Conservation (phyloP, 1,140 invertebrate genomes). For the Cecropterus lyciades region DNA sequence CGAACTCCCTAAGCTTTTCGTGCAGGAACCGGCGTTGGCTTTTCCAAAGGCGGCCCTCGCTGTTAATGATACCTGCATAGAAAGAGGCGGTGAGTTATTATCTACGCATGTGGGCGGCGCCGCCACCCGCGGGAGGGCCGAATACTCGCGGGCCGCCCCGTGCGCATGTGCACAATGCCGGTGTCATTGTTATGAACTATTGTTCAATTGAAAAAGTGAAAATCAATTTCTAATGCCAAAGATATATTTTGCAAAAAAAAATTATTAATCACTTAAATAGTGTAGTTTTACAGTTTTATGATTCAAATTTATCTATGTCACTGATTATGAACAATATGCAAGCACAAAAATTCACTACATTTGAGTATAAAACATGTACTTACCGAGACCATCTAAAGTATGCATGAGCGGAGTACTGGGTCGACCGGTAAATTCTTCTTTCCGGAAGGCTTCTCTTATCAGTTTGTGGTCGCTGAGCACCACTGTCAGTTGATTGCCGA, state of each 20-base stretch:
- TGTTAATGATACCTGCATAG: constrained; percentile 94
- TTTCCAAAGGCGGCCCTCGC: constrained; percentile 96
- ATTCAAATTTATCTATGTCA: too few relatives aligned
- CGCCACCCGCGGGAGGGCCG: constrained; percentile 48
- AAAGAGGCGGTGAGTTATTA: constrained; percentile 62
- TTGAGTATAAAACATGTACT: constrained; percentile 76
- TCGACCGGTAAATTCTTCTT: constrained; percentile 93
- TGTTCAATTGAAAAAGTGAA: constrained; percentile 33
- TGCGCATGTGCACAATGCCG: constrained; percentile 33
- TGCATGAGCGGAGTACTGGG: constrained; percentile 93
- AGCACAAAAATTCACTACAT: background rate
- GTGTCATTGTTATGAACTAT: constrained; percentile 1
- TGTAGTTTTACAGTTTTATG: too few relatives aligned
- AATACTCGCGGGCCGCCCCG: constrained; percentile 47
- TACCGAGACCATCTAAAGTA: constrained; percentile 95
- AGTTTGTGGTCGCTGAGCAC: constrained; percentile 93
- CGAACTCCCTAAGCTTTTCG: constrained; percentile 94
- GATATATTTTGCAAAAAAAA: background rate
- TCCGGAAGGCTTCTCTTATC: constrained; percentile 93
- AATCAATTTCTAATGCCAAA: background rate
- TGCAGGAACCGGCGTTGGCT: constrained; percentile 96
- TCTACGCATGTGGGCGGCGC: constrained; percentile 57
- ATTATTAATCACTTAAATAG: too few relatives aligned
- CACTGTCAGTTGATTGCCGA: constrained; percentile 92
- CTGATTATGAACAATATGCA: too few relatives aligned